Evolutionary conservation across 2,888 invertebrate genomes (phyloP).

Genomic region (Andrena trimmerana): DNA sequence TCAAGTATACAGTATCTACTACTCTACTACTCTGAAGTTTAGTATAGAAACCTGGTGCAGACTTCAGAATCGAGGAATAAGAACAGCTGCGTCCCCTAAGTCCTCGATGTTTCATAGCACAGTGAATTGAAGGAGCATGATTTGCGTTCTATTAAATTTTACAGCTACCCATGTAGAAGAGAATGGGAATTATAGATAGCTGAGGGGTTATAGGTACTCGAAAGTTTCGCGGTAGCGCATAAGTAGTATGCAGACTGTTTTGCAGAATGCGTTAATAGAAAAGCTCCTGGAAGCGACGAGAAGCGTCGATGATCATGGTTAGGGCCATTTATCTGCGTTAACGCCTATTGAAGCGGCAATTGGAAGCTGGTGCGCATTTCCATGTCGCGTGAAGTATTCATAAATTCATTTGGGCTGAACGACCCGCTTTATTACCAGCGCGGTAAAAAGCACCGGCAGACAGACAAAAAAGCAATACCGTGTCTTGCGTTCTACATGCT

Average conservation of each 20-base stretch:
- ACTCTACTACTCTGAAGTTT: no score
- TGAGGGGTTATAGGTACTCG: neutral
- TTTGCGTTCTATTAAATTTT: no score
- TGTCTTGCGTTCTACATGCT: slow-evolving; percentile 23
- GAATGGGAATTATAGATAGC: no score
- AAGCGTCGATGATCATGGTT: slow-evolving; percentile 57
- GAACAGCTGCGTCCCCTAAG: no score
- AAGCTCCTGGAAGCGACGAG: slow-evolving; percentile 46
- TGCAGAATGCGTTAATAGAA: slow-evolving; percentile 43
- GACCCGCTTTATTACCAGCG: slow-evolving; percentile 64
- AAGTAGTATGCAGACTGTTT: slow-evolving; percentile 1
- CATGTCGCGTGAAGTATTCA: slow-evolving; percentile 67
- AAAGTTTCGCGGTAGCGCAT: slow-evolving; percentile 11
- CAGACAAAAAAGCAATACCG: slow-evolving; percentile 40
- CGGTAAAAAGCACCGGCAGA: slow-evolving; percentile 56
- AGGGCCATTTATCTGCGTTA: slow-evolving; percentile 78
- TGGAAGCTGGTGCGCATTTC: slow-evolving; percentile 64
- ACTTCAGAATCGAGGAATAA: no score
- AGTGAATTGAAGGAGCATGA: no score
- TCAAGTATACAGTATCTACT: no score
- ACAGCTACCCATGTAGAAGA: no score
- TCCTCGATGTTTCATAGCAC: no score
- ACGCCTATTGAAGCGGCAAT: slow-evolving; percentile 75
- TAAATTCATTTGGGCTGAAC: slow-evolving; percentile 77
- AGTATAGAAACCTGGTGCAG: no score